Evolutionary conservation across 2,797 vertebrate species (phyloP).

Genomic region (Chelon labrosus): DNA sequence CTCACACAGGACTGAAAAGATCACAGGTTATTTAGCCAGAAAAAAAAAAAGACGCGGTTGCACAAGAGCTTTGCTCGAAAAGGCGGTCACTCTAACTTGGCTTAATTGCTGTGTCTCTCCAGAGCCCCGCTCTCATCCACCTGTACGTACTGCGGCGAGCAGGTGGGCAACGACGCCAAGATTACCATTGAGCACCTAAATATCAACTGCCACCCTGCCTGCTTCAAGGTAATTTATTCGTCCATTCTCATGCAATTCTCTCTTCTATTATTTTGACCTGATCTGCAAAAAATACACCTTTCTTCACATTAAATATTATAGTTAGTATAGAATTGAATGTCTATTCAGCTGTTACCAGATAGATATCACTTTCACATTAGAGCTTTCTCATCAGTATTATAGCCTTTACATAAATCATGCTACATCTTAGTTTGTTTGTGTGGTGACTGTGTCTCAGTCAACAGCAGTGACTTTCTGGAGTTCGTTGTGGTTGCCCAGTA

Average conservation of each 20-base stretch:
- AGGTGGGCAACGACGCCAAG: slow-evolving; percentile 90
- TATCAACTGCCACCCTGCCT: slow-evolving; percentile 93
- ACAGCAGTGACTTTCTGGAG: background rate
- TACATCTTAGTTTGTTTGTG: background rate
- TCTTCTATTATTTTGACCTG: background rate
- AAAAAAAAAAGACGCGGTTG: slow-evolving; percentile 28
- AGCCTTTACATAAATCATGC: background rate
- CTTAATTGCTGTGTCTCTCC: slow-evolving; percentile 29
- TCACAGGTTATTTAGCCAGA: slow-evolving; percentile 47
- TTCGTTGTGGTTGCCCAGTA: background rate
- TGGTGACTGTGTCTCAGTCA: background rate
- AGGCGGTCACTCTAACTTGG: slow-evolving; percentile 38
- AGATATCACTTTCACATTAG: background rate
- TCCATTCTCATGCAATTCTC: slow-evolving; percentile 16
- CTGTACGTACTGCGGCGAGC: slow-evolving; percentile 91
- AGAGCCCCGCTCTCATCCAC: slow-evolving; percentile 59
- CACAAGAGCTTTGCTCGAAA: slow-evolving; percentile 13
- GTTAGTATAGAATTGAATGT: no score
- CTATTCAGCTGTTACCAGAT: no score
- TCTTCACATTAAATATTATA: background rate
- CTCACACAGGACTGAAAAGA: slow-evolving; percentile 23
- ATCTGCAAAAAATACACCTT: background rate
- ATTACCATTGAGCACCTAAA: slow-evolving; percentile 95
- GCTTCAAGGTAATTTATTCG: slow-evolving; percentile 90
- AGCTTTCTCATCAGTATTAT: background rate